Percentiles rank a stretch among this genome's conserved stretches.
Conservation (phyloP, 2,888 invertebrate genomes). For the Nebria salina region DNA sequence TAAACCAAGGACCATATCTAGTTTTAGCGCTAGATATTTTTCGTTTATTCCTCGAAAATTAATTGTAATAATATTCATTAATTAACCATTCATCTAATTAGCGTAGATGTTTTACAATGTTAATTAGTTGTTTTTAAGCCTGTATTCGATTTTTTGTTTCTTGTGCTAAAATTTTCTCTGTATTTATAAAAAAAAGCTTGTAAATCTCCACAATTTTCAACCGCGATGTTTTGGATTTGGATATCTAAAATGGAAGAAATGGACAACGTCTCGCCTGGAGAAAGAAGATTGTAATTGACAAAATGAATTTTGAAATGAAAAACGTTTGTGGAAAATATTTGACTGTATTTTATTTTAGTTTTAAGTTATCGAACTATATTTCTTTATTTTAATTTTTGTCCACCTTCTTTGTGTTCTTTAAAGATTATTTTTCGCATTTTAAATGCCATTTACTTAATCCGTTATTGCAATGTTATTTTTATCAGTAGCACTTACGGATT, state of each 20-base stretch:
- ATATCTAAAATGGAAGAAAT: conserved; percentile 51
- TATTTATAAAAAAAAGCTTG: conserved; percentile 26
- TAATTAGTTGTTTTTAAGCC: conserved; percentile 24
- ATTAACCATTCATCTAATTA: background rate
- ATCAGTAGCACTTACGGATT: background rate
- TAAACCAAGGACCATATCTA: background rate
- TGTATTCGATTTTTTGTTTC: conserved; percentile 18
- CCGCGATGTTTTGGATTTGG: conserved; percentile 33
- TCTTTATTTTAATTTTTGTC: conserved; percentile 34
- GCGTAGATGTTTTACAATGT: background rate
- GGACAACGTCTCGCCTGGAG: conserved; percentile 26
- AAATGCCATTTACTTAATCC: background rate
- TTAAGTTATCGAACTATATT: conserved; percentile 28
- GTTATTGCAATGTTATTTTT: background rate
- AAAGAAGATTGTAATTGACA: conserved; percentile 57
- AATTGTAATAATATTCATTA: conserved; percentile 4
- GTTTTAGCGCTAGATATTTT: background rate
- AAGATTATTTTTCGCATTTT: background rate
- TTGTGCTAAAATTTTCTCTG: conserved; percentile 18
- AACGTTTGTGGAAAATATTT: conserved; percentile 34
- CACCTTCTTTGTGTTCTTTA: conserved; percentile 18
- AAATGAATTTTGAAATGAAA: conserved; percentile 38
- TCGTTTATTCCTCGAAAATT: conserved; percentile 9
- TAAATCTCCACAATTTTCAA: background rate
- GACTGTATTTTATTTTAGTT: conserved; percentile 46